Evolutionary conservation across 2,113 vertebrate species (phyloP).

Genomic region (Oryzias javanicus): DNA sequence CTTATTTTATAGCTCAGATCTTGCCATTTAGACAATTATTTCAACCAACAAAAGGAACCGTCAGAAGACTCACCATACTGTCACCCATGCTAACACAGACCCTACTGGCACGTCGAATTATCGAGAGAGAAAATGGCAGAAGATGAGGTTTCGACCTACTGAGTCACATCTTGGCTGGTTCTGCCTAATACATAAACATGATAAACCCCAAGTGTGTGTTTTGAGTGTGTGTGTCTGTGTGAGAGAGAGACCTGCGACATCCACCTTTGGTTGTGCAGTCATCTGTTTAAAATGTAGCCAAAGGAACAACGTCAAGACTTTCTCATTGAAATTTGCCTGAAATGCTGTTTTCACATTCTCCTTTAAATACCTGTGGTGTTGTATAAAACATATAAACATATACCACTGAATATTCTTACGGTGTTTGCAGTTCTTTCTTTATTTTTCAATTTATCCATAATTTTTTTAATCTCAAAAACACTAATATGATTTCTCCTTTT

Average conservation of each 20-base stretch:
- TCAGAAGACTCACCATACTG: constrained; percentile 11
- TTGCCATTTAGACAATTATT: neutral
- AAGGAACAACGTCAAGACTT: neutral
- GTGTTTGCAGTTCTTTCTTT: too few relatives aligned
- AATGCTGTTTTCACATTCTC: neutral
- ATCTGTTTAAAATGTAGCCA: constrained; percentile 2
- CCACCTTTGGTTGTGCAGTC: constrained; percentile 3
- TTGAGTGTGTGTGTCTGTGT: constrained; percentile 12
- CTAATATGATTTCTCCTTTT: too few relatives aligned
- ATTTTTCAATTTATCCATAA: too few relatives aligned
- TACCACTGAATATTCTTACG: too few relatives aligned
- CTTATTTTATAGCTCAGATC: neutral
- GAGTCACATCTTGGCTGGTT: constrained; percentile 33
- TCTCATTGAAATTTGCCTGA: neutral
- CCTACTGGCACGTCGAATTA: constrained; percentile 30
- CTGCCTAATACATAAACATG: constrained; percentile 58
- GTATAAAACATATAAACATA: too few relatives aligned
- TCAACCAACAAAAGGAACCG: constrained; percentile 25
- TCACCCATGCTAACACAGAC: constrained; percentile 43
- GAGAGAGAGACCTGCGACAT: constrained; percentile 6
- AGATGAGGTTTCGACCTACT: constrained; percentile 53
- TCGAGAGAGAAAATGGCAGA: constrained; percentile 38
- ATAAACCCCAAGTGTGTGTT: constrained; percentile 5
- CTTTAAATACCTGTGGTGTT: too few relatives aligned
- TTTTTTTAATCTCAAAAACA: too few relatives aligned